Evolutionary conservation across 2,888 invertebrate species (phyloP), one percentile per base, ranked within the genome.

Genomic region (Platypus cylindrus): DNA sequence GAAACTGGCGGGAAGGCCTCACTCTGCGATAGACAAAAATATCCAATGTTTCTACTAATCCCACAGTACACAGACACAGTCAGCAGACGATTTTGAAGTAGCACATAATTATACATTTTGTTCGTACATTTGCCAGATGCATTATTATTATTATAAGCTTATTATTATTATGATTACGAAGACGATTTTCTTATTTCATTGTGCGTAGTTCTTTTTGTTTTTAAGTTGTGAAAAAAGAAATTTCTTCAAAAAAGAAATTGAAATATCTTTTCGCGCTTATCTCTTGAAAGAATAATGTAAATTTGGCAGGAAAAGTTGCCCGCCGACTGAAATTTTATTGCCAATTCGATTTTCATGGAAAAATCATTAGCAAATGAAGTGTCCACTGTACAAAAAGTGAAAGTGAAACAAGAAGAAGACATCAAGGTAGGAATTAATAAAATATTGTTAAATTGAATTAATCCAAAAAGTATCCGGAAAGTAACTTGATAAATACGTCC

Each of bases 401-500:
- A 61, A 41, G 66, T 75, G 47, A 80, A 80, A 61, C 78, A 78
- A 60, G 79, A 80, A 58, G 79, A 80, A 65, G 80, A 80, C 65
- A 80, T 80, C 58, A 79, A 79, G 73, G 80, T 81, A 65, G 5
- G 5, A 7, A 20, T 20, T 20, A n/a, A n/a, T n/a, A n/a, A n/a
- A 9, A 8, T 22, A 7, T 8, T 9, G 9, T 22, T 22, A 22
- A 7, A 9, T 22, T 22, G 22, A 8, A 8, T 22, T 8, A 22
- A 22, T 9, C 22, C 8, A 22, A 22, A 22, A 7, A 9, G 22
- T 8, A 7, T n/a, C n/a, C n/a, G n/a, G n/a, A n/a, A n/a, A n/a
- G n/a, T n/a, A n/a, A n/a, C n/a, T n/a, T n/a, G n/a, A n/a, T n/a
- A n/a, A n/a, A n/a, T n/a, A n/a, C n/a, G n/a, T n/a, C n/a, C n/a